These are phyloP conservation scores for Acestrorhynchus altus DNA, from an alignment of 2,797 vertebrate species.

Conservation along the genomic window DNA sequence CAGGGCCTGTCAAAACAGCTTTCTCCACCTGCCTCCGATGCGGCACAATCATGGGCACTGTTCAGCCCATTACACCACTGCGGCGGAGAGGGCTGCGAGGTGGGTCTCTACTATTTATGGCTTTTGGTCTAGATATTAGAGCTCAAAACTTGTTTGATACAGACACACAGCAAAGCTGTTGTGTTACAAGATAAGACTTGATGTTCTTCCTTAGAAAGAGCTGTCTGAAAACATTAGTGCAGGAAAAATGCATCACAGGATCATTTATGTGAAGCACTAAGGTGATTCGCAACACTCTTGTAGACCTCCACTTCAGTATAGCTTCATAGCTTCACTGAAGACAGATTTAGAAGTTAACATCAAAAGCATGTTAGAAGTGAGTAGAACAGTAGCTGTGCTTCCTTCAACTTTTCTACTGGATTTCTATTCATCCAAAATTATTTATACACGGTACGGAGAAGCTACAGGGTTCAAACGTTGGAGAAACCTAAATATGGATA, in stretches of 20 bases:
- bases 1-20: slow-evolving; percentile 80
- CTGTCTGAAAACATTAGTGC: neutral
- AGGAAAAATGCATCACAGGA: neutral
- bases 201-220: neutral
- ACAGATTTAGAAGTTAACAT: no score
- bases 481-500: no score
- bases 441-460: no score
- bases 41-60: slow-evolving; percentile 47
- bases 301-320: neutral
- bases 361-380: no score
- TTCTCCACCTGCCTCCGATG: slow-evolving; percentile 70
- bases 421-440: no score
- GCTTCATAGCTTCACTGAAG: no score
- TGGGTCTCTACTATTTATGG: slow-evolving; percentile 44
- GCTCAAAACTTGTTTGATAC: slow-evolving; percentile 5
- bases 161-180: neutral
- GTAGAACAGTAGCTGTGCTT: no score
- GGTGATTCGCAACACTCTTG: neutral
- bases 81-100: slow-evolving; percentile 29
- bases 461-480: no score
- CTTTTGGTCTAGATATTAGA: slow-evolving; percentile 50
- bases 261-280: neutral
- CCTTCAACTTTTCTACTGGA: no score
- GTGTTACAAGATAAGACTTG: neutral
- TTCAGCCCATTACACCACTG: slow-evolving; percentile 51